Evolutionary conservation across 1,140 invertebrate species (phyloP).

Genomic region (Macrostomum lignano): DNA sequence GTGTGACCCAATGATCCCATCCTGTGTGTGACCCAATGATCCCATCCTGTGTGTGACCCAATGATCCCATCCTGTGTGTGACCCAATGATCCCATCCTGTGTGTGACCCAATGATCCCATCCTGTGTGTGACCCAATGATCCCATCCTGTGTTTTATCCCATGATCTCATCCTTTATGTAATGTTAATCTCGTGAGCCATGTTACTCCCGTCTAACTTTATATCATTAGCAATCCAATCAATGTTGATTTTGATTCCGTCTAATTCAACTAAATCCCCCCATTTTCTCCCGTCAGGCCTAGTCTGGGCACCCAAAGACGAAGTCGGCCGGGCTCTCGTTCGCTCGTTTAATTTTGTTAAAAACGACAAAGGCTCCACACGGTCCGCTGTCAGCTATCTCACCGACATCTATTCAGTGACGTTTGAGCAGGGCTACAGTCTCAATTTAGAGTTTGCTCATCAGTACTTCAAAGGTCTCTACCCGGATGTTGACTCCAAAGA

Average conservation of each 20-base stretch:
- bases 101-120: too few species aligned
- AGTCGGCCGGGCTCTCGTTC: conserved; percentile 50
- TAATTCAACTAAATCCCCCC: background rate
- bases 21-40: too few species aligned
- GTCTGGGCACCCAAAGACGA: conserved; percentile 48
- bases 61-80: too few species aligned
- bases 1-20: too few species aligned
- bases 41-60: too few species aligned
- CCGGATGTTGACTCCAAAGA: conserved; percentile 5
- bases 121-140: too few species aligned
- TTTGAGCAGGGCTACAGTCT: conserved; percentile 5
- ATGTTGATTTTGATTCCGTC: background rate
- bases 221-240: background rate
- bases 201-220: background rate
- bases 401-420: conserved; percentile 34
- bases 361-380: conserved; percentile 34
- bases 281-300: conserved; percentile 35
- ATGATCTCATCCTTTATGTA: conserved; percentile 4
- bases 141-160: background rate
- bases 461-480: conserved; percentile 5
- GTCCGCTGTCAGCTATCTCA: conserved; percentile 48
- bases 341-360: conserved; percentile 69
- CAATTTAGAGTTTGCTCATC: conserved; percentile 5
- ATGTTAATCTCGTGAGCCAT: background rate
- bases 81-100: too few species aligned